phyloP scores from a whole-genome alignment of 2,797 vertebrate species.

The Rhinogobio ventralis region DNA sequence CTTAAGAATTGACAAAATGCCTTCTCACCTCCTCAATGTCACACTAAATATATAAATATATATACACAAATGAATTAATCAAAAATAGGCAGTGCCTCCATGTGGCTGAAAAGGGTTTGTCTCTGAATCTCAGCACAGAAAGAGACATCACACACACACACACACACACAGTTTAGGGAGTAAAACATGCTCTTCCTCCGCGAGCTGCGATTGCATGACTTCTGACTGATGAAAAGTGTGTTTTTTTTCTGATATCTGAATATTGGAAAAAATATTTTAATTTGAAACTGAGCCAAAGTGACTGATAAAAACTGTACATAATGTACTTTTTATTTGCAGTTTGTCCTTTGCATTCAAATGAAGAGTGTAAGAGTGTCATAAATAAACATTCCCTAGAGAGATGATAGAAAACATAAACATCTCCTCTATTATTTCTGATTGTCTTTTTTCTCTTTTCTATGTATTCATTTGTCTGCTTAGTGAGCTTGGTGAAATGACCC shows the following conservation, averaged over 20 bases:
- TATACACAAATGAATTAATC: conserved; percentile 73
- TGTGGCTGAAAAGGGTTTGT: conserved; percentile 68
- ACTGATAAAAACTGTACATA: neutral
- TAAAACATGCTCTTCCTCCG: too few species aligned
- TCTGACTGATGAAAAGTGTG: neutral
- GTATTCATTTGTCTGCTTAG: too few species aligned
- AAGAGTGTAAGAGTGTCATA: neutral
- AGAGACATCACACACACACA: neutral
- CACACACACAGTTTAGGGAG: too few species aligned
- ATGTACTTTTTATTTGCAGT: neutral
- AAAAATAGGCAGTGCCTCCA: conserved; percentile 66
- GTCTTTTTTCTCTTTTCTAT: neutral
- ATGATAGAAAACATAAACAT: neutral
- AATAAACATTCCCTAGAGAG: neutral
- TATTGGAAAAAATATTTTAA: neutral
- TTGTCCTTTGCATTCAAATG: too few species aligned
- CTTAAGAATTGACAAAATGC: conserved; percentile 81
- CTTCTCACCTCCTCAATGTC: conserved; percentile 69
- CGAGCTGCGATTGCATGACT: neutral
- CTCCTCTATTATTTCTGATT: neutral
- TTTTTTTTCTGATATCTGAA: neutral
- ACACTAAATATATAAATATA: conserved; percentile 61
- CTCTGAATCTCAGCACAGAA: conserved; percentile 13
- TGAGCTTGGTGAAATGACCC: neutral
- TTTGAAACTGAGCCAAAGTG: neutral